These are phyloP conservation scores for Nannoperca obscura DNA, from an alignment of 2,797 vertebrate genomes.

Conservation along the genomic window DNA sequence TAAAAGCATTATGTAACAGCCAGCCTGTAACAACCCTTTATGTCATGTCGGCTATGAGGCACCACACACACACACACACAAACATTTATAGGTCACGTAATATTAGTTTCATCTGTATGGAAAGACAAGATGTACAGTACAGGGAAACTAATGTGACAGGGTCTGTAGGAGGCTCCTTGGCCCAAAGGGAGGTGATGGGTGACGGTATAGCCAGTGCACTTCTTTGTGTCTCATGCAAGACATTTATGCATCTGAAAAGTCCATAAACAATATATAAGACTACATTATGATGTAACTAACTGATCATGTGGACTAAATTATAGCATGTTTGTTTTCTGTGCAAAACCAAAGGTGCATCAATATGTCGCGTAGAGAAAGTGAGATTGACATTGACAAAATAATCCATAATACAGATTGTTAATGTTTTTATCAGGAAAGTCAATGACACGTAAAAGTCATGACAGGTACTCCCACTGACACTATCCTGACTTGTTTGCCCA, in stretches of 20 bases:
- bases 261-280: background rate
- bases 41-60: slow-evolving; percentile 31
- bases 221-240: slow-evolving; percentile 5
- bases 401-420: background rate
- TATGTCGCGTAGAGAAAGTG: background rate
- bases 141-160: slow-evolving; percentile 45
- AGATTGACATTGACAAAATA: slow-evolving; percentile 1
- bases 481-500: background rate
- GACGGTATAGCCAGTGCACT: slow-evolving; percentile 1
- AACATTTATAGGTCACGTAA: slow-evolving; percentile 25
- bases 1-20: slow-evolving; percentile 73
- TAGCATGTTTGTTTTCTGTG: background rate
- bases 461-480: background rate
- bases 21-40: slow-evolving; percentile 47
- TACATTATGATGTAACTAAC: slow-evolving; percentile 5
- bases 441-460: background rate
- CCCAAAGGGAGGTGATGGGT: slow-evolving; percentile 36
- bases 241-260: background rate
- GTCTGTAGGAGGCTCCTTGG: slow-evolving; percentile 32
- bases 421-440: background rate
- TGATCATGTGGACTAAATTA: slow-evolving; percentile 10
- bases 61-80: background rate
- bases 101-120: slow-evolving; percentile 12
- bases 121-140: slow-evolving; percentile 20
- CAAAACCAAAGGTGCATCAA: background rate